These are phyloP conservation scores for Acridotheres tristis DNA, from an alignment of 2,797 vertebrate species.

Conservation along the genomic window DNA sequence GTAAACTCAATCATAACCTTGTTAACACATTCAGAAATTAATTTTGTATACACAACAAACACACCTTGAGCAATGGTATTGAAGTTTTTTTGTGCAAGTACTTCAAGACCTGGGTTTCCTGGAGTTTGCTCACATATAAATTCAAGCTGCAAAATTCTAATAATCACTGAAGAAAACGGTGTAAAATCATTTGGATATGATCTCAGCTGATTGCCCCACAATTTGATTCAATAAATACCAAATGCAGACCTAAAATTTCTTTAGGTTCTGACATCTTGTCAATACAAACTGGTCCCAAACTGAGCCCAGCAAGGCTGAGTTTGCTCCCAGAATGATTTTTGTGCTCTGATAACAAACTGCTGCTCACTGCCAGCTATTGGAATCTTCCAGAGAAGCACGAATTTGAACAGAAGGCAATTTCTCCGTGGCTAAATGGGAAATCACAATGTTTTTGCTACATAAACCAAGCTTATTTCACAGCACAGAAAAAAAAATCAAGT, in stretches of 20 bases:
- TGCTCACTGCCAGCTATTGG: slow-evolving; percentile 38
- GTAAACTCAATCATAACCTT: background rate
- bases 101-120: background rate
- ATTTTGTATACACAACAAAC: background rate
- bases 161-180: background rate
- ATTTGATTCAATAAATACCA: background rate
- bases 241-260: background rate
- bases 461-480: slow-evolving; percentile 71
- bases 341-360: slow-evolving; percentile 32
- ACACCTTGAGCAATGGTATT: background rate
- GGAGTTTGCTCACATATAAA: background rate
- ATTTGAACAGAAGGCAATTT: slow-evolving; percentile 71
- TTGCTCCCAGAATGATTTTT: background rate
- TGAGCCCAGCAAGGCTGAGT: background rate
- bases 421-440: slow-evolving; percentile 69
- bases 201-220: background rate
- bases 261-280: background rate
- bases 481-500: background rate
- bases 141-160: background rate
- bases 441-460: slow-evolving; percentile 68
- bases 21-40: background rate
- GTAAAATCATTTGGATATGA: background rate
- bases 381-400: slow-evolving; percentile 51
- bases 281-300: background rate
- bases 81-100: background rate